These are phyloP conservation scores for Haemorhous mexicanus DNA, from an alignment of 2,113 vertebrate species.

Conservation along the genomic window DNA sequence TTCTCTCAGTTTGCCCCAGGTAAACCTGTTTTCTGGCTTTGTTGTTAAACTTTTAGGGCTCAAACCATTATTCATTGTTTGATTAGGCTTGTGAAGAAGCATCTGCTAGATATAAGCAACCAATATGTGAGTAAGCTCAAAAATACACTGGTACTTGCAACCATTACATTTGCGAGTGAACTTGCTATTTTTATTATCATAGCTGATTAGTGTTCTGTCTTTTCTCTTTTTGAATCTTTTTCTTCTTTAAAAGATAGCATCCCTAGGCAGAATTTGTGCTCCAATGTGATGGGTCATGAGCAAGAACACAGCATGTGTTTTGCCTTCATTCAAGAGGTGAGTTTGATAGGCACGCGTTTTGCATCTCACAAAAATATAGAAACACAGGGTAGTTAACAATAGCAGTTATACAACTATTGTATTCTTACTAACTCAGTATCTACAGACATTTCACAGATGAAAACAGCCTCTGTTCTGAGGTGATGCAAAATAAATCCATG, in stretches of 20 bases:
- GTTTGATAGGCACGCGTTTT: neutral
- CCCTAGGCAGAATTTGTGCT: neutral
- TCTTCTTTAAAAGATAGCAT: neutral
- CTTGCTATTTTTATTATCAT: neutral
- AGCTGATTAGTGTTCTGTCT: neutral
- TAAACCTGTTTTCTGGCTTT: neutral
- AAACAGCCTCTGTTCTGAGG: neutral
- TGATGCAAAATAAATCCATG: neutral
- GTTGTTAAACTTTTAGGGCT: neutral
- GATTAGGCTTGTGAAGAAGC: neutral
- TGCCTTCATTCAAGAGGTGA: neutral
- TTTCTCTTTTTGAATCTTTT: neutral
- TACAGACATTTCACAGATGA: neutral
- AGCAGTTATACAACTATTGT: neutral
- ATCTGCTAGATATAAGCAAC: neutral
- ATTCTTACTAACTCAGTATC: neutral
- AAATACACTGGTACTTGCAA: neutral
- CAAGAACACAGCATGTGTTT: neutral
- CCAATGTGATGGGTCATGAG: neutral
- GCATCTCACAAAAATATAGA: neutral
- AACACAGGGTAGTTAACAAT: neutral
- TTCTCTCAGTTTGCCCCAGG: neutral
- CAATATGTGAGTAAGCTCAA: neutral
- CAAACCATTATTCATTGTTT: neutral
- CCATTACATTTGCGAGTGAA: accelerated